Evolutionary conservation across 1,140 invertebrate genomes (phyloP), one percentile per base, ranked within the genome.

Genomic region (Reticulitermes speratus): DNA sequence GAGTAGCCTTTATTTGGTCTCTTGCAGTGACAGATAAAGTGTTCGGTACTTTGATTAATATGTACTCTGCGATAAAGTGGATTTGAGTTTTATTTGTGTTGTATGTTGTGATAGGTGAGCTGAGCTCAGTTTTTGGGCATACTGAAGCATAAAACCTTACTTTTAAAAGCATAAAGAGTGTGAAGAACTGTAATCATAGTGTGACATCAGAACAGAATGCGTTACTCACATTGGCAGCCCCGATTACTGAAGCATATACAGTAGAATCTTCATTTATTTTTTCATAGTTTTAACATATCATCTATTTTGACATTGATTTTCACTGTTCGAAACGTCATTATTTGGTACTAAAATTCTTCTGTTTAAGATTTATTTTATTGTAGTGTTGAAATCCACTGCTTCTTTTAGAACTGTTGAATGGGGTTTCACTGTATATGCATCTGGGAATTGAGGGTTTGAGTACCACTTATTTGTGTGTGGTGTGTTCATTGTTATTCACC

Each of bases 31-130:
- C 59, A 75, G 7, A 75, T 75, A 7, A n/a, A 75, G 65, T 30
- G 19, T 9, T 30, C 5, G 65, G 65, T 75, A 25, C n/a, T 11
- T 30, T 75, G 65, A 30, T 30, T 75, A n/a, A n/a, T 75, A 11
- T 75, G 65, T 8, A 16, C 11, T 75, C n/a, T 75, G 65, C n/a
- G n/a, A 75, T 75, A 14, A 75, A 75, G 14, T 75, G 65, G 65
- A 75, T 75, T 75, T 75, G n/a, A 75, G n/a, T 30, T 75, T 19
- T 25, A 75, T 75, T 30, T 75, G n/a, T 75, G 65, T 75, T 75
- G 65, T 75, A 6, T 65, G 16, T 65, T 65, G 65, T 30, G 16
- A 75, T 9, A 75, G 65, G 14, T 30, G n/a, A n/a, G 14, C n/a
- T n/a, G 65, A 75, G n/a, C n/a, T 25, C 25, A 30, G 65, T 14